Conservation (phyloP, 2,797 vertebrate species). For the Artibeus lituratus region DNA sequence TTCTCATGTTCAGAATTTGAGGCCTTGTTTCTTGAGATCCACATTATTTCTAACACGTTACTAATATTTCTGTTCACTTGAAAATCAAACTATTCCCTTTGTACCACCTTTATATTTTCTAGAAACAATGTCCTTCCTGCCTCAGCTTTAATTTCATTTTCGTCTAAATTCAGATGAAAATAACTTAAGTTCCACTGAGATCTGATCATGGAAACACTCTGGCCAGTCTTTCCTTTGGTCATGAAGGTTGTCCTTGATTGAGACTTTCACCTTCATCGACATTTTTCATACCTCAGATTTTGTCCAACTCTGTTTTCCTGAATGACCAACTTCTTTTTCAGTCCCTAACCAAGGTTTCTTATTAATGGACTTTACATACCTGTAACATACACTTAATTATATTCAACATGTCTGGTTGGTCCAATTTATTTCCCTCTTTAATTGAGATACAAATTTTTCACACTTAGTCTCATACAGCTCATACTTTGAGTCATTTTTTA, state of each 20-base stretch:
- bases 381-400: background rate
- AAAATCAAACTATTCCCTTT: background rate
- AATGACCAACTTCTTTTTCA: background rate
- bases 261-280: background rate
- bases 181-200: background rate
- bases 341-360: background rate
- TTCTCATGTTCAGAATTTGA: background rate
- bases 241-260: background rate
- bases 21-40: background rate
- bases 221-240: background rate
- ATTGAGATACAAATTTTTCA: background rate
- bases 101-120: background rate
- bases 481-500: background rate
- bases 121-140: background rate
- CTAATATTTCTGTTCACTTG: background rate
- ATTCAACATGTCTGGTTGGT: background rate
- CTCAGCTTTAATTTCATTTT: background rate
- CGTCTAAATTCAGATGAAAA: background rate
- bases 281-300: background rate
- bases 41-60: background rate
- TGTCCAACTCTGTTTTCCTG: background rate
- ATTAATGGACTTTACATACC: background rate
- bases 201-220: background rate
- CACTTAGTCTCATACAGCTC: background rate
- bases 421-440: conserved; percentile 4